phyloP scores from a whole-genome alignment of 1,140 invertebrate genomes.

The Scaptomyza pallida region DNA sequence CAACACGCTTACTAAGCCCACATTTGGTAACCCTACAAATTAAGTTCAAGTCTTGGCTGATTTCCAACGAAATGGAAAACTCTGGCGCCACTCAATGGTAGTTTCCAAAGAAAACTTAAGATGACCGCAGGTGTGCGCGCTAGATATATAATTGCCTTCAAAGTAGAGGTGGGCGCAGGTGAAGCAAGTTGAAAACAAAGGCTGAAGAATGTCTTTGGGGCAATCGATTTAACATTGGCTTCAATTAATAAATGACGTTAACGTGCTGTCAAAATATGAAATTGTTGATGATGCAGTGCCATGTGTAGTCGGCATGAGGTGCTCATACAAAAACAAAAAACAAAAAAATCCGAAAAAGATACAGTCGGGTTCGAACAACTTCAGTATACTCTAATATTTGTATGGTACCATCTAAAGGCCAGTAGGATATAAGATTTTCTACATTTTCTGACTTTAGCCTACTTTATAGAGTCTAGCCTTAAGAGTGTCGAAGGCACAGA shows the following conservation, averaged over 20 bases:
- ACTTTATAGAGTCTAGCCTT: too few relatives aligned
- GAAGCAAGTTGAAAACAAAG: slow-evolving; percentile 24
- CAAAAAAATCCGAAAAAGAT: neutral
- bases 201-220: slow-evolving; percentile 51
- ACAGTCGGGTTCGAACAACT: too few relatives aligned
- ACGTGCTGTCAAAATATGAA: slow-evolving; percentile 80
- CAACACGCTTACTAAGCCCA: slow-evolving; percentile 33
- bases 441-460: too few relatives aligned
- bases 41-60: slow-evolving; percentile 48
- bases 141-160: slow-evolving; percentile 59
- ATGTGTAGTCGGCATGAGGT: slow-evolving; percentile 67
- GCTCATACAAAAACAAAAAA: neutral
- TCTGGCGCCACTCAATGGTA: slow-evolving; percentile 56
- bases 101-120: slow-evolving; percentile 52
- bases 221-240: slow-evolving; percentile 49
- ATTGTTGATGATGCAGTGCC: slow-evolving; percentile 70
- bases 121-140: slow-evolving; percentile 62
- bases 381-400: too few relatives aligned
- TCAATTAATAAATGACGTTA: slow-evolving; percentile 83
- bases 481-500: too few relatives aligned
- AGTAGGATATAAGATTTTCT: too few relatives aligned
- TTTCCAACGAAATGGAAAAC: slow-evolving; percentile 75
- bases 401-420: too few relatives aligned
- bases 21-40: slow-evolving; percentile 38
- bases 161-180: neutral